Conservation (phyloP, 2,797 vertebrate species). For the Channallabes apus region DNA sequence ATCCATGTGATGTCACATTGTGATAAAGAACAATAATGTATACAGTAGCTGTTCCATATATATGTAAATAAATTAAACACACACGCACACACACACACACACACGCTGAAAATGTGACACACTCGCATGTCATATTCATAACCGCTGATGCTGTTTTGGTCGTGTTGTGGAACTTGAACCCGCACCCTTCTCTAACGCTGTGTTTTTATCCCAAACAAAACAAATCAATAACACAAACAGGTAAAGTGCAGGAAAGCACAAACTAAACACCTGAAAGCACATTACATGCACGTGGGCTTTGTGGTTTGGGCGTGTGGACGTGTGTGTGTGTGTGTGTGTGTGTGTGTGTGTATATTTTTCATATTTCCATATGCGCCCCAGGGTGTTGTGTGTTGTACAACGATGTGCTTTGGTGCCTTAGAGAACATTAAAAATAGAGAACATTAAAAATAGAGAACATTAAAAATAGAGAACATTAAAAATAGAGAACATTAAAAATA, state of each 20-base stretch:
- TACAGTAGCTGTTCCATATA: neutral
- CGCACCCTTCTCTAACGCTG: neutral
- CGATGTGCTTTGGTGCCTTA: neutral
- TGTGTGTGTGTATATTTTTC: neutral
- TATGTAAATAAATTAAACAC: neutral
- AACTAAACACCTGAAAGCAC: neutral
- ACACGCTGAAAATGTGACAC: neutral
- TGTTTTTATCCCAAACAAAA: constrained; percentile 5
- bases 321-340: constrained; percentile 14
- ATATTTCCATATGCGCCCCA: neutral
- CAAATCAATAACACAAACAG: constrained; percentile 3
- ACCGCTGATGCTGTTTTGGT: constrained; percentile 7
- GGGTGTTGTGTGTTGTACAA: neutral
- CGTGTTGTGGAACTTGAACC: constrained; percentile 9
- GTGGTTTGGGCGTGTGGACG: neutral
- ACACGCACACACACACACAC: neutral
- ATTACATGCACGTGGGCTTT: neutral
- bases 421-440: neutral
- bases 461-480: neutral
- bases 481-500: neutral
- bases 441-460: no score
- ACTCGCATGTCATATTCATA: neutral
- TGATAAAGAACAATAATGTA: neutral
- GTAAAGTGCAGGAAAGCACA: neutral
- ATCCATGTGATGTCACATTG: neutral